phyloP scores from a whole-genome alignment of 2,888 invertebrate species.

The Stenoptilia bipunctidactyla region DNA sequence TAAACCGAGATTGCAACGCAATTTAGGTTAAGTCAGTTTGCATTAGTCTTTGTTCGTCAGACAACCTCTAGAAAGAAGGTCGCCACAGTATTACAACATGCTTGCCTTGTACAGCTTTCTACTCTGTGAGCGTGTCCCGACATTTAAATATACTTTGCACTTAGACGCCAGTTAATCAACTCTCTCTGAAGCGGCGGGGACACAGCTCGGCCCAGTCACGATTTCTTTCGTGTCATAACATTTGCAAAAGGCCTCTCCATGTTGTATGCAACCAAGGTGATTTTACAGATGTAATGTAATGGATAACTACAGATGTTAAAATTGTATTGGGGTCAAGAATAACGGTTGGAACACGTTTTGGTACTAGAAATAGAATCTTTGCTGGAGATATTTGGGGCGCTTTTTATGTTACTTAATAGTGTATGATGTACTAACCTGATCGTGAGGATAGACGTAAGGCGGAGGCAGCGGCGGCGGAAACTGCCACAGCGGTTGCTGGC shows the following conservation, averaged over 20 bases:
- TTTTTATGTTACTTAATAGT: constrained; percentile 2
- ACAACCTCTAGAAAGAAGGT: constrained; percentile 58
- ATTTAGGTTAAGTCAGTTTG: constrained; percentile 35
- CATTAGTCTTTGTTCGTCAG: constrained; percentile 55
- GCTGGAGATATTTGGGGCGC: constrained; percentile 1
- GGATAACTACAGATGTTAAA: constrained; percentile 12
- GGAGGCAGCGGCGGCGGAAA: constrained; percentile 85
- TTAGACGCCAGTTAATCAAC: constrained; percentile 47
- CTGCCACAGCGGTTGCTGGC: constrained; percentile 84
- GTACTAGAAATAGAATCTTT: constrained; percentile 23
- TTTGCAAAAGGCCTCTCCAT: constrained; percentile 42
- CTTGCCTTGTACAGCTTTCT: constrained; percentile 67
- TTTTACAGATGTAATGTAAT: neutral
- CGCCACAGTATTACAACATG: constrained; percentile 55
- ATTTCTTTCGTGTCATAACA: constrained; percentile 46
- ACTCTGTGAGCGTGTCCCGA: constrained; percentile 62
- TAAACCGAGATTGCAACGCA: constrained; percentile 39
- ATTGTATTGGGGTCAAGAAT: constrained; percentile 55
- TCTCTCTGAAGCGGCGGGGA: constrained; percentile 55
- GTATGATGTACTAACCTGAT: constrained; percentile 76
- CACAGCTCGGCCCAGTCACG: constrained; percentile 51
- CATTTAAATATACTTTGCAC: constrained; percentile 66
- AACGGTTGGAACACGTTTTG: constrained; percentile 41
- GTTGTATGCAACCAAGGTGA: constrained; percentile 26
- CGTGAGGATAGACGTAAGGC: constrained; percentile 81